Evolutionary conservation across 2,888 invertebrate genomes (phyloP), one percentile per base, ranked within the genome.

Genomic region (Cheilosia variabilis): DNA sequence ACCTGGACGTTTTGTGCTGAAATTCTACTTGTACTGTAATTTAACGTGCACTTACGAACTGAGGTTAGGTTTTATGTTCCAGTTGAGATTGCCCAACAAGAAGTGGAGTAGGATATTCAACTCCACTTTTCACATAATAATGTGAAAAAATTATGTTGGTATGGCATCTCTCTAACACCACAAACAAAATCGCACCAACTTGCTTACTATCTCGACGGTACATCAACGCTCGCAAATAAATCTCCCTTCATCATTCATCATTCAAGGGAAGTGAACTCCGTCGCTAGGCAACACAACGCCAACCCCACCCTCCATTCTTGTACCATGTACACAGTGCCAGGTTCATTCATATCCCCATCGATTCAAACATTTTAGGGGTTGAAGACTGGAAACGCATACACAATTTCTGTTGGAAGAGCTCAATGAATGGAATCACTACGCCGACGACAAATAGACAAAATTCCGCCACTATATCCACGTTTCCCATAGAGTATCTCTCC

Each of bases 371-470:
- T 6, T 45, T 55, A 77, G 47, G 86, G 86, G 81, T 77, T 69
- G 75, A 55, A 76, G 37, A 60, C 72, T 86, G 86, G 76, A 86
- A 86, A 45, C 62, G 37, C 9, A 68, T 43, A 72, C 47, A 72
- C 55, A 34, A 69, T 34, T 45, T 66, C 58, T 66, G 80, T 10
- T 86, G 80, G 86, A 86, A 86, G 5, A 34, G 43, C 76, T 86
- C 81, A 66, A 80, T 86, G 81, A 86, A 86, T 86, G 81, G 86
- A 86, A 86, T 81, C 75, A 72, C 80, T 66, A 86, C 9, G 24
- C 34, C 6, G 22, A 41, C 2, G 17, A 9, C 2, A 19, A 19
- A 9, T 34, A 65, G 65, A 58, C 50, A 69, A 81, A 80, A 86
- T 86, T 86, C 80, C 86, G 71, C 81, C 76, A 80, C 80, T 80